Evolutionary conservation across 2,888 invertebrate genomes (phyloP).

Genomic region (Temnothorax ravouxi): DNA sequence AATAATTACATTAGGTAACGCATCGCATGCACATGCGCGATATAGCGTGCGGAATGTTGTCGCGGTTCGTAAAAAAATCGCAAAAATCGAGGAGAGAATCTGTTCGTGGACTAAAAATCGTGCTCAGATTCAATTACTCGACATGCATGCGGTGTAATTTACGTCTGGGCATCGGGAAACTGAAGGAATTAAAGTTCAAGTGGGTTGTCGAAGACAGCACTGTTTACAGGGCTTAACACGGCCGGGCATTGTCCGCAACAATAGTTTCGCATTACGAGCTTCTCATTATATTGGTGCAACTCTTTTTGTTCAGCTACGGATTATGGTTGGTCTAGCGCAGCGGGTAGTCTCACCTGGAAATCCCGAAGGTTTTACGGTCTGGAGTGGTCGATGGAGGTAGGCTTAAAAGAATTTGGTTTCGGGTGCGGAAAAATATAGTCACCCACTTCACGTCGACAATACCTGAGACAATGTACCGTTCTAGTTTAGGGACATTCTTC

Average conservation of each 20-base stretch:
- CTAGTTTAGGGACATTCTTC: conserved; percentile 1
- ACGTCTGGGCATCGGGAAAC: not conserved
- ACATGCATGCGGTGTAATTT: not conserved
- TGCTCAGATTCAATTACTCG: not conserved
- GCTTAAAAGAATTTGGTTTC: conserved; percentile 43
- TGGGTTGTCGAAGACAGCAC: conserved; percentile 59
- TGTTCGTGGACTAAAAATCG: not conserved
- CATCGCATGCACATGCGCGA: conserved; percentile 2
- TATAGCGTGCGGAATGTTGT: not conserved
- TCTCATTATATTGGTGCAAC: conserved; percentile 83
- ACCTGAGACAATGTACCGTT: conserved; percentile 68
- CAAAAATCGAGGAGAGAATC: not conserved
- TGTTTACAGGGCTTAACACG: conserved; percentile 81
- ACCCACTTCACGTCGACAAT: conserved; percentile 55
- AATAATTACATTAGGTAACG: conserved; percentile 42
- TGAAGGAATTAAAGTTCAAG: conserved; percentile 3
- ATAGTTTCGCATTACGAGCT: conserved; percentile 79
- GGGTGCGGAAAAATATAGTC: conserved; percentile 52
- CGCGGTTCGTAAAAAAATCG: not conserved
- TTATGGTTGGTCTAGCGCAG: conserved; percentile 78
- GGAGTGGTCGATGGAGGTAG: not conserved
- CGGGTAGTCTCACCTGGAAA: conserved; percentile 52
- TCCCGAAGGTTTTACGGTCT: not conserved
- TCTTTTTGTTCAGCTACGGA: conserved; percentile 83
- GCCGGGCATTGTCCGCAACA: conserved; percentile 76